Evolutionary conservation across 2,888 invertebrate species (phyloP), one percentile per base, ranked within the genome.

Genomic region (Ecliptopera silaceata): DNA sequence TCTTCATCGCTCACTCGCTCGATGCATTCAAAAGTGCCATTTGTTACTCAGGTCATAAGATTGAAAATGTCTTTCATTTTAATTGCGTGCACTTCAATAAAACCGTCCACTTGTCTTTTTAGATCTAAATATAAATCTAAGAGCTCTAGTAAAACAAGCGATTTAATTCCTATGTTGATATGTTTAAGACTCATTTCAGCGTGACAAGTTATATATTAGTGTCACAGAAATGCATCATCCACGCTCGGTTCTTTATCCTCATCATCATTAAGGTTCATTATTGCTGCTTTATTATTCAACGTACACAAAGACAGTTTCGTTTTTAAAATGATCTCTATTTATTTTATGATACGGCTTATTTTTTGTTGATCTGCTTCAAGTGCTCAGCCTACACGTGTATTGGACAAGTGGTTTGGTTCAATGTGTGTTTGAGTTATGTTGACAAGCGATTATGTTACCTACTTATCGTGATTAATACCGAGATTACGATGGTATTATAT

Each of bases 31-130:
- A 71, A 61, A 60, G 31, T 36, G 8, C 45, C 13, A 3, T 43
- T 29, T 60, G 47, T 48, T 0, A 0, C 4, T 0, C 11, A 6
- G 5, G 0, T 0, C 0, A 10, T 63, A 69, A 64, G 47, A 43
- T 64, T 55, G 13, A 61, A 47, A 59, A 49, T 66, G 36, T 17
- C 1, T n/a, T 74, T 74, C 64, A 69, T 69, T 72, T 72, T 75
- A 77, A 77, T 77, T 73, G 71, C 69, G 63, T 72, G 70, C 74
- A 70, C 74, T 76, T 74, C 66, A 63, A 68, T 70, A 70, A 69
- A 22, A 69, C 58, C 67, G 66, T 70, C 70, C 73, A 77, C 77
- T 77, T 77, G 74, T 75, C 69, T 71, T 65, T 63, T 59, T 50
- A 45, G 49, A 45, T 63, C 67, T 74, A 66, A 65, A 45, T 54